A percentile compares a stretch with the other conserved stretches of the same genome.
These are phyloP conservation scores for Trichopoda pennipes DNA, from an alignment of 2,888 invertebrate species.

Conservation along the genomic window DNA sequence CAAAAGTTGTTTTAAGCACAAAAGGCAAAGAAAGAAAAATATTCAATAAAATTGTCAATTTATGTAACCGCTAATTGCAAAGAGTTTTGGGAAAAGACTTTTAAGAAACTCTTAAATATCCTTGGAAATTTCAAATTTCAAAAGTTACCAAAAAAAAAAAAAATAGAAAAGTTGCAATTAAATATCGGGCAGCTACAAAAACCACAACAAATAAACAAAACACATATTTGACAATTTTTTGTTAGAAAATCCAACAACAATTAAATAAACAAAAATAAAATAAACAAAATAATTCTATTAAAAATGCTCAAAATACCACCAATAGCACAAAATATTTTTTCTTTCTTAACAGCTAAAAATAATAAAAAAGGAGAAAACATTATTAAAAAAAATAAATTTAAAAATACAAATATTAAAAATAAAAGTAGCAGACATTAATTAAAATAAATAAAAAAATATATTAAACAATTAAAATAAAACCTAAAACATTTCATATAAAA, in stretches of 20 bases:
- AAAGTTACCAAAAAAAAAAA: neutral
- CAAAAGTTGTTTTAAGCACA: too few relatives aligned
- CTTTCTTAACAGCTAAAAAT: constrained; percentile 28
- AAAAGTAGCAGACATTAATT: constrained; percentile 45
- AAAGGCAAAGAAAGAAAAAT: neutral
- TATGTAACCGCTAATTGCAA: constrained; percentile 17
- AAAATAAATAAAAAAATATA: neutral
- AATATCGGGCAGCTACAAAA: constrained; percentile 61
- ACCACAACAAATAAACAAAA: constrained; percentile 7
- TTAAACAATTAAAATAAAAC: constrained; percentile 21
- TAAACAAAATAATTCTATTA: neutral
- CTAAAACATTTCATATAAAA: constrained; percentile 30
- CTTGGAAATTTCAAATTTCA: constrained; percentile 18
- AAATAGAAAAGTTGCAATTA: constrained; percentile 40
- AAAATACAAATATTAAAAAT: constrained; percentile 4
- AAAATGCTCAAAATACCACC: constrained; percentile 56
- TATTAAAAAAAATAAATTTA: neutral
- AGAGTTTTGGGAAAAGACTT: neutral
- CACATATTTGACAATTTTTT: too few relatives aligned
- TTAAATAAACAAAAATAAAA: neutral
- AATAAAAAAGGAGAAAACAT: constrained; percentile 16
- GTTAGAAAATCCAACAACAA: neutral
- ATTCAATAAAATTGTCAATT: constrained; percentile 43
- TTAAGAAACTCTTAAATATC: too few relatives aligned
- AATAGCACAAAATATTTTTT: constrained; percentile 41